Evolutionary conservation across 2,113 vertebrate species (phyloP).

Genomic region (Pica pica): DNA sequence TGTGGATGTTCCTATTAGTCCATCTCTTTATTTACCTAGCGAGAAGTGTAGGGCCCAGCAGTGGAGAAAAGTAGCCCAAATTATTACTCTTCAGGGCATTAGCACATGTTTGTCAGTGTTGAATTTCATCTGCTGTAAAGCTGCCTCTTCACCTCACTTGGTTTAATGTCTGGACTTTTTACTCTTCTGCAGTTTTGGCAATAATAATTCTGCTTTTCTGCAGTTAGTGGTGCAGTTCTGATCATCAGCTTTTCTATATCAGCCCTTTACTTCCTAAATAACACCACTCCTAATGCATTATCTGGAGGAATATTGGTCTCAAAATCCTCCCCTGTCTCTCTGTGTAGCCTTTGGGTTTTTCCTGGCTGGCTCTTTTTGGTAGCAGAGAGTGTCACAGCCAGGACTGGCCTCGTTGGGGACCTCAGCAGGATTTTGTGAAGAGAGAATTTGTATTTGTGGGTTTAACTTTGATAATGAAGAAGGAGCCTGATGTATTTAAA

Average conservation of each 20-base stretch:
- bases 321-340: background rate
- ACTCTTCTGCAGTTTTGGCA: background rate
- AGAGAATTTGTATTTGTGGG: background rate
- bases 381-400: background rate
- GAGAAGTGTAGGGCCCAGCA: background rate
- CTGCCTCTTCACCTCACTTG: background rate
- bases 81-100: background rate
- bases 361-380: background rate
- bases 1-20: background rate
- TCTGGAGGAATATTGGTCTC: background rate
- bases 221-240: background rate
- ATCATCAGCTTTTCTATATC: background rate
- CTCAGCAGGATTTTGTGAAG: background rate
- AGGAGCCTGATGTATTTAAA: background rate
- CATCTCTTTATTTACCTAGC: background rate
- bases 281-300: background rate
- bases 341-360: background rate
- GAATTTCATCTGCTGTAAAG: background rate
- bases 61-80: background rate
- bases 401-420: rapidly evolving
- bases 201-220: background rate
- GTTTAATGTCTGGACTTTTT: background rate
- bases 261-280: background rate
- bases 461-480: background rate
- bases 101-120: background rate